Percentiles rank a stretch among this genome's conserved stretches.
These are phyloP conservation scores for Heteropelma amictum DNA, from an alignment of 2,888 invertebrate genomes.

Conservation along the genomic window DNA sequence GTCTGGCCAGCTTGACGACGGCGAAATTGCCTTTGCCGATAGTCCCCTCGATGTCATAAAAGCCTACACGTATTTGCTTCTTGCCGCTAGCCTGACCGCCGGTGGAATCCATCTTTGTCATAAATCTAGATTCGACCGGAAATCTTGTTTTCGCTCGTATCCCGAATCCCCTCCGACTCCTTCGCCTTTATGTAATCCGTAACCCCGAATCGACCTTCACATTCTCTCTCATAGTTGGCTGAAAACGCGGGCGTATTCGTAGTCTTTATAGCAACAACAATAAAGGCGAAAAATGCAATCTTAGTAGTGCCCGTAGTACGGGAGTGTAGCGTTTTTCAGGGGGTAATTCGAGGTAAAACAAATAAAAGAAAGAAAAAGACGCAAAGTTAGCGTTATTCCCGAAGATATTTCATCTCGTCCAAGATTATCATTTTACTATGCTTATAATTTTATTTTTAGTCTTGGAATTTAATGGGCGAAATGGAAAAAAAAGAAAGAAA, in stretches of 20 bases:
- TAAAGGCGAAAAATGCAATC: neutral
- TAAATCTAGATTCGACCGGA: conserved; percentile 28
- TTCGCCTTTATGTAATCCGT: neutral
- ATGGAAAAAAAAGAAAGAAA: conserved; percentile 39
- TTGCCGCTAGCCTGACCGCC: conserved; percentile 69
- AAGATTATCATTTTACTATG: conserved; percentile 15
- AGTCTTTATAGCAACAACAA: neutral
- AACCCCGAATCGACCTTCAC: conserved; percentile 33
- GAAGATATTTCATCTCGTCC: neutral
- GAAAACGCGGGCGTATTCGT: conserved; percentile 4
- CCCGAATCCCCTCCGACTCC: neutral
- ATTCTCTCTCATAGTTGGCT: conserved; percentile 43
- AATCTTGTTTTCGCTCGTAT: neutral
- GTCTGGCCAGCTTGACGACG: conserved; percentile 97
- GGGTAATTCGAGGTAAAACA: too few relatives aligned
- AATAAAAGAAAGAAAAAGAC: neutral
- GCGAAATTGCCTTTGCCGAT: conserved; percentile 99
- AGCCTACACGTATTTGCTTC: conserved; percentile 91
- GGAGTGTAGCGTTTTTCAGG: too few relatives aligned
- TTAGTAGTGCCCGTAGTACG: too few relatives aligned
- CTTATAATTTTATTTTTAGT: conserved; percentile 44
- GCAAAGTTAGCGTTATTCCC: neutral
- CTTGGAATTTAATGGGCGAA: conserved; percentile 43
- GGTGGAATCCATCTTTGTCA: conserved; percentile 70
- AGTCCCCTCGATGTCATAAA: conserved; percentile 98